Percentiles rank a stretch among this genome's conserved stretches.
These are phyloP conservation scores for Tetanocera ferruginea DNA, from an alignment of 2,888 invertebrate species.

Conservation along the genomic window DNA sequence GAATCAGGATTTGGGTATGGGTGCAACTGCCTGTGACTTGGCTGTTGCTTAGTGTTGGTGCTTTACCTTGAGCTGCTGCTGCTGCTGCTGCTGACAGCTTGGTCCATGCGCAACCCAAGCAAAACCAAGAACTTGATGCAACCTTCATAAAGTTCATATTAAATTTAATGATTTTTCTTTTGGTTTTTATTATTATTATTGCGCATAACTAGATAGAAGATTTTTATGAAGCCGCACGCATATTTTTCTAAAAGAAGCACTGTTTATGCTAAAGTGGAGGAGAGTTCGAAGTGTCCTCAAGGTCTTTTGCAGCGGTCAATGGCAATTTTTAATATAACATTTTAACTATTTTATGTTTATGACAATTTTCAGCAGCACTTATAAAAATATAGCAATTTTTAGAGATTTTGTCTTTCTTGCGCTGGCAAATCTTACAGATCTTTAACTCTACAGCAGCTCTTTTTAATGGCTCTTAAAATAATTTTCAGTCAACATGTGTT, in stretches of 20 bases:
- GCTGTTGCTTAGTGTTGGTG: not conserved
- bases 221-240: conserved; percentile 42
- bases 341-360: no score
- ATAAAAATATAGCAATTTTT: no score
- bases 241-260: conserved; percentile 7
- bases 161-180: conserved; percentile 65
- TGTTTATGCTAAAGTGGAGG: no score
- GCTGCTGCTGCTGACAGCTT: not conserved
- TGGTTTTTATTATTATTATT: conserved; percentile 58
- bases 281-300: no score
- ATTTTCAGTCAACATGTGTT: conserved; percentile 6
- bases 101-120: not conserved
- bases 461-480: no score
- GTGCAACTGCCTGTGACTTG: not conserved
- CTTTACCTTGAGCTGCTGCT: conserved; percentile 6
- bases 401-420: no score
- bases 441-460: no score
- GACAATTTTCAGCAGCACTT: no score
- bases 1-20: not conserved
- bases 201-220: conserved; percentile 53
- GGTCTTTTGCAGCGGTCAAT: no score
- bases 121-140: not conserved
- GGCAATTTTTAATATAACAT: no score
- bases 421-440: no score
- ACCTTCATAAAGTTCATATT: conserved; percentile 63